A percentile compares a stretch with the other conserved stretches of the same genome.
phyloP scores from a whole-genome alignment of 2,797 vertebrate genomes.

The Orientallactaga sibirica region DNA sequence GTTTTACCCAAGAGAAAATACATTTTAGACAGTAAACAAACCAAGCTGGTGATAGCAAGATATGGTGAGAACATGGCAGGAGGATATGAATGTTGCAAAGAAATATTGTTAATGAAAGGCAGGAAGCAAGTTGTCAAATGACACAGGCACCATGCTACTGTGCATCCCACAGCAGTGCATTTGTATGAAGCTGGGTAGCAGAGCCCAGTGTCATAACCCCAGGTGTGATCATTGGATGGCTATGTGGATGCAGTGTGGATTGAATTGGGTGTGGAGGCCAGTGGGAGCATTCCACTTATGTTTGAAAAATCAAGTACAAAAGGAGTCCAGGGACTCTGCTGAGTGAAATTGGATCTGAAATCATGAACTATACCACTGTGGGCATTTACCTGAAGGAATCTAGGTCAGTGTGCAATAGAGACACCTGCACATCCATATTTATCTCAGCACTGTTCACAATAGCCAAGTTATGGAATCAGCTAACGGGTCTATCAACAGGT shows the following conservation, averaged over 20 bases:
- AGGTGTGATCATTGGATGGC: neutral
- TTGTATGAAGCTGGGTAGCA: neutral
- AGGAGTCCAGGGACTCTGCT: neutral
- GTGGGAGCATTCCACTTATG: neutral
- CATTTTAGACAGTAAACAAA: neutral
- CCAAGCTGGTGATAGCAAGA: neutral
- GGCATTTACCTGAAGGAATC: neutral
- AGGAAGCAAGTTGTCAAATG: neutral
- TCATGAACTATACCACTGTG: neutral
- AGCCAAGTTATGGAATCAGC: neutral
- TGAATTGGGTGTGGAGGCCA: neutral
- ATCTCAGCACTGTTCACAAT: no score
- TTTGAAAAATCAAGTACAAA: neutral
- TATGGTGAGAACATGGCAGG: neutral
- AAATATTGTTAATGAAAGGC: neutral
- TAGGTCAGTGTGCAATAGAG: neutral
- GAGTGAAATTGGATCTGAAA: neutral
- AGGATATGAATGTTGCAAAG: neutral
- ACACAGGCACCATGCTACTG: rapidly evolving
- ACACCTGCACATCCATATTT: neutral
- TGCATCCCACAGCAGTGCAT: neutral
- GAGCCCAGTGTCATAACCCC: neutral
- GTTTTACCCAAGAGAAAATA: neutral
- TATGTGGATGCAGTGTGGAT: neutral
- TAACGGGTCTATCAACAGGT: neutral